Evolutionary conservation across 1,140 invertebrate genomes (phyloP), one percentile per base, ranked within the genome.

Genomic region (Calliphora vicina): DNA sequence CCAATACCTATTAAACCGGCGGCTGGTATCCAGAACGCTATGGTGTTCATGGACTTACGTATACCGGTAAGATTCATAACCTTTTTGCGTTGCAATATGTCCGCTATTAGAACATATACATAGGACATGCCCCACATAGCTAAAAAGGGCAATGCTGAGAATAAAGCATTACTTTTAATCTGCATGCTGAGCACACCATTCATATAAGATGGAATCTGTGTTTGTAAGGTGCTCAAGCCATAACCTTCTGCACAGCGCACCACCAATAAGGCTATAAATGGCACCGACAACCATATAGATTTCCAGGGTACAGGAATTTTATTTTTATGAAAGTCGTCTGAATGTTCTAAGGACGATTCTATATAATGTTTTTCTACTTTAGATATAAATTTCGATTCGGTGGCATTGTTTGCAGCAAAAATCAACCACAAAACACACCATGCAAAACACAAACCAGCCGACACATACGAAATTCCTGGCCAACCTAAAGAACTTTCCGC

Each of bases 201-300:
- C 93, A 99, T 95, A 87, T 97, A 99, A 0, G 94, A 95, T 0
- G 98, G 98, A 85, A 99, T 94, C 91, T 97, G 94, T 0, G 97
- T 97, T 74, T 99, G 92, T 67, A 99, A 92, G 4, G 96, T 98
- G 92, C 97, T 98, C 88, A 97, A 97, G 0, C 97, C 97, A 96
- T 97, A 99, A 87, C 97, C 97, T 87, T 98, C 96, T 0, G 96
- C 94, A 88, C 96, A 96, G 87, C 99, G 97, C 0, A 93, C 94
- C 0, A 97, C 91, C n/a, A 97, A 92, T 12, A 98, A 91, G 0
- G 97, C 95, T 94, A 95, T 96, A 83, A 98, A 94, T 0, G 97
- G 96, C 17, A 94, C 84, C 0, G 96, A 97, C 0, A 93, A 95
- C 0, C 95, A 91, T 61, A 99, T 96, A 3, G 92, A 90, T 61